These are phyloP conservation scores for Phasia obesa DNA, from an alignment of 2,888 invertebrate genomes.

Conservation along the genomic window DNA sequence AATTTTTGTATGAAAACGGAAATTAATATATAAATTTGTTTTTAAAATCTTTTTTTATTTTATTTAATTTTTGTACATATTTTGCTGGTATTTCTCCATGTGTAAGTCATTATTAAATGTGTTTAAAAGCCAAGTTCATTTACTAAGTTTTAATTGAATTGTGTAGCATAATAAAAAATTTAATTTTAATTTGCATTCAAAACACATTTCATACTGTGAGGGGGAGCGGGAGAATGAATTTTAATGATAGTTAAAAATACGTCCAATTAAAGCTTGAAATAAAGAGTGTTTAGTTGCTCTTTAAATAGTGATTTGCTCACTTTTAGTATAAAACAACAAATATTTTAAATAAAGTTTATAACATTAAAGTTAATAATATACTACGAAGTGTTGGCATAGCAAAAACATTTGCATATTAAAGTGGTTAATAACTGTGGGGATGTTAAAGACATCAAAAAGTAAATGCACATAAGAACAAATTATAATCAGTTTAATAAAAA, in stretches of 20 bases:
- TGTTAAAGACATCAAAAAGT: no score
- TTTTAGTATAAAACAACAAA: background rate
- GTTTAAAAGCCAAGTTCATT: background rate
- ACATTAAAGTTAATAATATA: background rate
- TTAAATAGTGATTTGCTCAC: background rate
- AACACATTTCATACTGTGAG: background rate
- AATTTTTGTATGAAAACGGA: no score
- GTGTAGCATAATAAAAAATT: conserved; percentile 5
- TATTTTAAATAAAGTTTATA: background rate
- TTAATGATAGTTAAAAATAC: background rate
- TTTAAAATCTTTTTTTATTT: background rate
- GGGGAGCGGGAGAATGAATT: no score
- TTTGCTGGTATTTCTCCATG: background rate
- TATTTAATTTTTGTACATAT: background rate
- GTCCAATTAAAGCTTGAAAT: background rate
- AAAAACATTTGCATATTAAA: background rate
- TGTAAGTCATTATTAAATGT: background rate
- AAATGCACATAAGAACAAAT: no score
- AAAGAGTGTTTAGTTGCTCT: background rate
- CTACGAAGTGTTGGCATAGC: background rate
- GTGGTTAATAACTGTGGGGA: no score
- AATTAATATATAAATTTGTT: no score
- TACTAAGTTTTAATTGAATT: conserved; percentile 22
- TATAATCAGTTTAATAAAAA: no score
- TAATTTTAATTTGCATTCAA: conserved; percentile 25